Evolutionary conservation across 2,113 vertebrate species (phyloP).

Genomic region (Pachyramphus minor): DNA sequence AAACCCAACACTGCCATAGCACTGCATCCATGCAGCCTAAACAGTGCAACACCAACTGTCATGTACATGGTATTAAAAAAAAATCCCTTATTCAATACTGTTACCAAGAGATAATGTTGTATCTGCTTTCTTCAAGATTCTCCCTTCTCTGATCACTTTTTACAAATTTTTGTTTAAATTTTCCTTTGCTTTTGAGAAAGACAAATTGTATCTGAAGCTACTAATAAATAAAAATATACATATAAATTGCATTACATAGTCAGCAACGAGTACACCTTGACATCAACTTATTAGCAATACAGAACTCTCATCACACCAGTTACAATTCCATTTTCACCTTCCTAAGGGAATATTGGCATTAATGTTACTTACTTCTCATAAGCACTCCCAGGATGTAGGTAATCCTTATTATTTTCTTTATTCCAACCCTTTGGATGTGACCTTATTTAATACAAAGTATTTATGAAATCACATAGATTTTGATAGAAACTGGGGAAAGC

Average conservation of each 20-base stretch:
- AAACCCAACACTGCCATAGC: background rate
- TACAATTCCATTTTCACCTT: conserved; percentile 41
- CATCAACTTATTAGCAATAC: background rate
- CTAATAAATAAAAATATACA: conserved; percentile 3
- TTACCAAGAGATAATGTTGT: background rate
- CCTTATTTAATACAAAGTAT: background rate
- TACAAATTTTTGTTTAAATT: background rate
- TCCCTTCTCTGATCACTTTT: background rate
- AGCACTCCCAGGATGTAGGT: background rate
- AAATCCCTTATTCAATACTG: background rate
- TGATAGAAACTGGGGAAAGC: background rate
- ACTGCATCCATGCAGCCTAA: background rate
- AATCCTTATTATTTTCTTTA: background rate
- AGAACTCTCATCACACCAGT: conserved; percentile 15
- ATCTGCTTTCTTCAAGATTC: background rate
- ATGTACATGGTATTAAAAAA: no score
- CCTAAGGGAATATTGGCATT: background rate
- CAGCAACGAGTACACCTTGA: background rate
- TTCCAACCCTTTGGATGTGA: background rate
- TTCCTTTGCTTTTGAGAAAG: background rate
- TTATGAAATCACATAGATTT: background rate
- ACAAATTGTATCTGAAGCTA: background rate
- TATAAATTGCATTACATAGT: background rate
- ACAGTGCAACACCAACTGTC: background rate
- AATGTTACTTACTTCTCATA: background rate